Evolutionary conservation across 2,888 invertebrate genomes (phyloP), one percentile per base, ranked within the genome.

Genomic region (Hypena proboscidalis): DNA sequence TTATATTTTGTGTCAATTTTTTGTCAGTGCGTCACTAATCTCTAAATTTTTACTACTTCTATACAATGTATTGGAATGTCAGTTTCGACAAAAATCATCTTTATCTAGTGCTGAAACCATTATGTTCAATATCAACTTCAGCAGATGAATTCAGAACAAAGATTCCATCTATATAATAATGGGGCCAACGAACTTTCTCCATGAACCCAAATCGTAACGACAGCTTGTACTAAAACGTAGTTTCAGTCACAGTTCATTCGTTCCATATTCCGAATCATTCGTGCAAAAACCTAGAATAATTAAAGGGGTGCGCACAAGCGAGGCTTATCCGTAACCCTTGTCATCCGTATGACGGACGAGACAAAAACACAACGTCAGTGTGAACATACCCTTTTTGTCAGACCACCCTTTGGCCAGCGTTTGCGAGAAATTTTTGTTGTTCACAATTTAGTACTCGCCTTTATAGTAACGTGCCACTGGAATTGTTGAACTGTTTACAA

Each of bases 201-300:
- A n/a, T n/a, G n/a, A n/a, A n/a, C n/a, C n/a, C n/a, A n/a, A n/a
- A n/a, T n/a, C n/a, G n/a, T n/a, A n/a, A n/a, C n/a, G n/a, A n/a
- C n/a, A n/a, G n/a, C 17, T 17, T 20, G 30, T 26, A 58, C 49
- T 50, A 50, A 47, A 48, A 33, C 45, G 37, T 10, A 30, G 51
- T 56, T 50, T 58, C n/a, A n/a, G n/a, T 67, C 46, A 48, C 58
- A 61, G 53, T 65, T 60, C 64, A 73, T 68, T 49, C 59, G 59
- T 51, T 62, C 54, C 65, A 67, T 71, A 72, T 74, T 74, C 56
- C 64, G 60, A 73, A 63, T 68, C 66, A 61, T 40, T 71, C 61
- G 67, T 64, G 72, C 71, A 74, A 73, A 72, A 76, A 74, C 58
- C 56, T 63, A 58, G 73, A 74, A 77, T 77, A 74, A 77, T 77